Evolutionary conservation across 2,797 vertebrate species (phyloP), one percentile per base, ranked within the genome.

Genomic region (Anabacerthia variegaticeps): DNA sequence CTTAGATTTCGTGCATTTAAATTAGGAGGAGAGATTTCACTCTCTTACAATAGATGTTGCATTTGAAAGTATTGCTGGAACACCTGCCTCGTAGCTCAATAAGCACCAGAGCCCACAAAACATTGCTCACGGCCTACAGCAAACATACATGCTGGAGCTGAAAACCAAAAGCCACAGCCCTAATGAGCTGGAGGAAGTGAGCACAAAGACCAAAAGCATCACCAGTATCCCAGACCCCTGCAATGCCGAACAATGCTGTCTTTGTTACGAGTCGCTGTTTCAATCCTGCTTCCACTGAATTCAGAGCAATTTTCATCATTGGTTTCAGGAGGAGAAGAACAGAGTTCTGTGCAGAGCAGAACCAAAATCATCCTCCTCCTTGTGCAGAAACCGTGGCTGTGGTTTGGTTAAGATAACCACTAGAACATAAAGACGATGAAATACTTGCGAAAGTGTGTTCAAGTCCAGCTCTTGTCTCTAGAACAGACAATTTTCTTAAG

Each of bases 131-230:
- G 5, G 62, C 75, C 79, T 54, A 61, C 3, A 89, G 80, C 92
- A 84, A 78, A 90, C 20, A 52, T 7, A 43, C n/a, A 24, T 59
- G 14, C 48, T 7, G 2, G 83, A 81, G 92, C 46, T 90, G 58
- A 65, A 90, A 93, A 55, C 59, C 89, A 58, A 90, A 90, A 93
- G 62, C 62, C 92, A 84, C 79, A 82, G 71, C 76, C 76, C 63
- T 75, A 81, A 83, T 69, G 73, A 95, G 79, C 54, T 77, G 72
- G 76, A 92, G 93, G 94, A 96, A 95, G 76, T 51, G 76, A 95
- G 77, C 72, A 94, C 73, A 88, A 92, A 94, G 89, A 48, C 24
- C 3, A 91, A 88, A 91, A 65, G 24, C 92, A 92, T 62, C 89
- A 75, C 73, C 85, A 92, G 62, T 83, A 81, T 81, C 88, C 85